Base-by-base conservation (phyloP, 2,888 invertebrate species). In the Clitarchus hookeri region DNA sequence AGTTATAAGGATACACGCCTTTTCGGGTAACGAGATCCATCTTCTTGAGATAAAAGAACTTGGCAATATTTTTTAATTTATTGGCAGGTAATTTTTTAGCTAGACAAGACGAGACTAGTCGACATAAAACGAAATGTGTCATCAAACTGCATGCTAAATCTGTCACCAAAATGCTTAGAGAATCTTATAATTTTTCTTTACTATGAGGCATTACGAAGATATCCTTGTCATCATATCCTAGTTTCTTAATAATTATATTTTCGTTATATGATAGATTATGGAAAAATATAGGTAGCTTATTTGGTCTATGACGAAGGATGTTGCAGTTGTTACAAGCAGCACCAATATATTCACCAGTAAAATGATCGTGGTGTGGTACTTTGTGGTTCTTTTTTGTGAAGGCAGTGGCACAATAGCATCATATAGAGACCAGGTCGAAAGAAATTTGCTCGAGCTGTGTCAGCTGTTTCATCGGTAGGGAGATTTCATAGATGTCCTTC, bases 1-100 rank as follows among this genome's bases (percentile, higher is more conserved):
- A 85, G 13, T 86, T 84, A 19, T 85, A 86, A 11, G 84, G 86
- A 48, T 36, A 86, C 9, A 86, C 84, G 53, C 84, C 86, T 25
- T 85, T 85, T 13, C 48, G 48, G 48, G 48, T 65, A 19, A 65
- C 65, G 65, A 65, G 65, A 19, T 8, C 65, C 65, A 65, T 65
- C 1, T 65, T 23, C 8, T 65, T 2, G 16, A 2, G 65, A 65
- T 12, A n/a, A 23, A 23, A 65, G 16, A 65, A 65, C 16, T 65
- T 65, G 8, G n/a, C n/a, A n/a, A 23, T 65, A 19, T 65, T n/a
- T n/a, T 19, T 65, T 19, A 65, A 65, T 23, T 65, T 19, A 9
- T 65, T 19, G n/a, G 23, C 19, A n/a, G 65, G n/a, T 19, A 23
- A n/a, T 6, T 3, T n/a, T n/a, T 1, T 8, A 3, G 65, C 23